These are phyloP conservation scores for Lycaon pictus DNA, from an alignment of 2,113 vertebrate species.

Conservation along the genomic window DNA sequence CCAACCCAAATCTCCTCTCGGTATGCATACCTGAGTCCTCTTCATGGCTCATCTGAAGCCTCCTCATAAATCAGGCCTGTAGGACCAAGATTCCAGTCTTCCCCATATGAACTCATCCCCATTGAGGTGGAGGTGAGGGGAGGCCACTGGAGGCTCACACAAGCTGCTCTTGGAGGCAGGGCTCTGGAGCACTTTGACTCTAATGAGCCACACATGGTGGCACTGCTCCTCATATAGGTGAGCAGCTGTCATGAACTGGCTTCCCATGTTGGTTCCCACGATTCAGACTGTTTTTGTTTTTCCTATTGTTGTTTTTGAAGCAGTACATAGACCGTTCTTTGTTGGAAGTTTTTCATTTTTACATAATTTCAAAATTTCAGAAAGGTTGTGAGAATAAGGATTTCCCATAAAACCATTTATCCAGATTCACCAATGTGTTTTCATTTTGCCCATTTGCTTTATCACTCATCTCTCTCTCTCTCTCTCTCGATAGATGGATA, in stretches of 20 bases:
- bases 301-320: not conserved
- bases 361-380: slow-evolving; percentile 7
- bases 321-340: not conserved
- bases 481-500: not conserved
- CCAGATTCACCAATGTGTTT: not conserved
- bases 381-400: not conserved
- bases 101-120: not conserved
- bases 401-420: not conserved
- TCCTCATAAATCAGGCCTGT: not conserved
- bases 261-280: not conserved
- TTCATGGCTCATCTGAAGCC: not conserved
- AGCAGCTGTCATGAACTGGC: not conserved
- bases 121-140: not conserved
- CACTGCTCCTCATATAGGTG: not conserved
- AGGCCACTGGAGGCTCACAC: not conserved
- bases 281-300: not conserved
- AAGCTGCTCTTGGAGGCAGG: not conserved
- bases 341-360: not conserved
- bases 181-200: fast-evolving
- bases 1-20: not conserved
- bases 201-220: fast-evolving
- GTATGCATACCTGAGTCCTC: too few relatives aligned
- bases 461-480: not conserved
- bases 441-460: not conserved
- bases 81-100: not conserved